A percentile compares a stretch with the other conserved stretches of the same genome.
Conservation (phyloP, 2,113 vertebrate species). For the Ardeotis arabs region DNA sequence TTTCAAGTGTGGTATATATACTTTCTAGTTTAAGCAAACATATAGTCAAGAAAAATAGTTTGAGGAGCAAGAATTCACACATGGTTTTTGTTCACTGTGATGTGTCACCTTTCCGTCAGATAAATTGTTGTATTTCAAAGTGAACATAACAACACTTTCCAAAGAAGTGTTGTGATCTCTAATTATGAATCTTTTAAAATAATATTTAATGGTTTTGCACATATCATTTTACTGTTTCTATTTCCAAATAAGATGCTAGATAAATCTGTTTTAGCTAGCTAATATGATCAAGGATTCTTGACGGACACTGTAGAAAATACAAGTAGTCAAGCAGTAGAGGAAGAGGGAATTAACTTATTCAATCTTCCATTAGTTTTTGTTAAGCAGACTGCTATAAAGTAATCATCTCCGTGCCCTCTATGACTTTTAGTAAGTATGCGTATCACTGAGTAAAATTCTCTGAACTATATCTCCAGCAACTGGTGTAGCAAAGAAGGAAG, state of each 20-base stretch:
- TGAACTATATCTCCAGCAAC: background rate
- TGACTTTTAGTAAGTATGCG: background rate
- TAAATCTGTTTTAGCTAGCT: background rate
- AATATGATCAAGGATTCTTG: background rate
- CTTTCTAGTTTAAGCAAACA: background rate
- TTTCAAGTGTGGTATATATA: background rate
- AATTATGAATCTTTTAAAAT: background rate
- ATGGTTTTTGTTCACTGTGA: background rate
- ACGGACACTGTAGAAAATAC: background rate
- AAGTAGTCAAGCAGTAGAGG: background rate
- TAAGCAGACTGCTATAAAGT: background rate
- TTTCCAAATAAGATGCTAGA: background rate
- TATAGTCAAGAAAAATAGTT: background rate
- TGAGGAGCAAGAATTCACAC: background rate
- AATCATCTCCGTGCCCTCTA: background rate
- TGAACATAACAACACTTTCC: background rate
- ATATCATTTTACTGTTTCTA: background rate
- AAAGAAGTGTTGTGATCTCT: background rate
- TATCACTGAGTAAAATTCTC: background rate
- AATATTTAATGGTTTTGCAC: background rate
- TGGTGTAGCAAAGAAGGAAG: background rate
- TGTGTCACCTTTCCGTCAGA: background rate
- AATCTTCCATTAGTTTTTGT: background rate
- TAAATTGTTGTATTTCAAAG: background rate
- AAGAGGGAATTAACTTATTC: background rate